Percentiles rank a stretch among this genome's conserved stretches.
Conservation (phyloP, 2,888 invertebrate genomes). For the Glyphotaelius pellucidus region DNA sequence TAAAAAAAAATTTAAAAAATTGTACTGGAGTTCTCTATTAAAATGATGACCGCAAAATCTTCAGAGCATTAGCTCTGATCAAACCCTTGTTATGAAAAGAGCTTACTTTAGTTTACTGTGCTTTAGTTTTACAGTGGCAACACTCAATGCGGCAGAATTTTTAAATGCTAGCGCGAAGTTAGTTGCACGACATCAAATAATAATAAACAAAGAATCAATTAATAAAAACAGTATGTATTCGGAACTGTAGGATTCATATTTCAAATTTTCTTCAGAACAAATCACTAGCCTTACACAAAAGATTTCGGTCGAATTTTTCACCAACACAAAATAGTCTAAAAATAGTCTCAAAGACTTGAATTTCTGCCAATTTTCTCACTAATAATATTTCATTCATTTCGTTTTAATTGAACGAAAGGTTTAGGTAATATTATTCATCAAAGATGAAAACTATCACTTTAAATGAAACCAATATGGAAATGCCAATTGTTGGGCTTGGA, state of each 20-base stretch:
- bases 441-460: conserved; percentile 69
- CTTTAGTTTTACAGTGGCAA: not conserved
- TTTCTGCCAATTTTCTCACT: conserved; percentile 70
- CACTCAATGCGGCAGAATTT: not conserved
- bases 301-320: not conserved
- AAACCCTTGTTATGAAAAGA: not conserved
- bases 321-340: conserved; percentile 24
- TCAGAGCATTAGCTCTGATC: not conserved
- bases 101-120: too few relatives aligned
- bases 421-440: conserved; percentile 66
- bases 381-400: conserved; percentile 68
- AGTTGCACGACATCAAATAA: not conserved
- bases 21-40: too few relatives aligned
- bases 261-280: not conserved
- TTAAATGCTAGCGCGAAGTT: not conserved
- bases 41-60: not conserved
- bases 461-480: conserved; percentile 75
- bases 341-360: conserved; percentile 69
- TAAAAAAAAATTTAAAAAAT: too few relatives aligned
- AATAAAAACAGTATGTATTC: not conserved
- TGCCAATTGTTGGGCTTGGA: conserved; percentile 85
- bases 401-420: not conserved
- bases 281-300: not conserved
- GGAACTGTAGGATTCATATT: not conserved
- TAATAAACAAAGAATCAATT: not conserved